Percentiles rank a stretch among this genome's conserved stretches.
Conservation (phyloP, 1,140 invertebrate genomes). For the Anoplophora glabripennis region DNA sequence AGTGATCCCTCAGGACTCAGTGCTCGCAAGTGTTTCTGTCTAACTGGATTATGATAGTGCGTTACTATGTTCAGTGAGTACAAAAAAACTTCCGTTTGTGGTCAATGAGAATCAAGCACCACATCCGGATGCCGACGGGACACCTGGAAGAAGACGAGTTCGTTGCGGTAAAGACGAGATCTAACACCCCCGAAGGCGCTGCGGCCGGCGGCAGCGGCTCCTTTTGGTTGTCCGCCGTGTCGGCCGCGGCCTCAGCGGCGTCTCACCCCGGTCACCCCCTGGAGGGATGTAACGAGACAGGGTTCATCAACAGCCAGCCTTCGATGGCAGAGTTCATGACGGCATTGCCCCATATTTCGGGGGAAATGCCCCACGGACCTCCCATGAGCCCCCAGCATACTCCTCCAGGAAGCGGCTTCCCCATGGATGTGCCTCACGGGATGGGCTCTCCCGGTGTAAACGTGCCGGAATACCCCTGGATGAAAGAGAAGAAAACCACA, state of each 20-base stretch:
- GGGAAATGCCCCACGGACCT: conserved; percentile 51
- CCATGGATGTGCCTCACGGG: conserved; percentile 65
- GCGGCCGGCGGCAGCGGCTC: conserved; percentile 41
- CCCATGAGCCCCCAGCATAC: conserved; percentile 55
- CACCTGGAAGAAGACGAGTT: conserved; percentile 49
- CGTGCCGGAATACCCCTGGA: conserved; percentile 93
- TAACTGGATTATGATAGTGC: background rate
- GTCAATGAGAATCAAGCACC: conserved; percentile 45
- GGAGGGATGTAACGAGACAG: conserved; percentile 65
- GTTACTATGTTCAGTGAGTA: conserved; percentile 17
- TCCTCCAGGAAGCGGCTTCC: conserved; percentile 53
- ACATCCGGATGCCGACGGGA: conserved; percentile 47
- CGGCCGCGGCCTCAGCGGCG: conserved; percentile 34
- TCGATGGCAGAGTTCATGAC: conserved; percentile 93
- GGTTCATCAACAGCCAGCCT: conserved; percentile 88
- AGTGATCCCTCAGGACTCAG: background rate
- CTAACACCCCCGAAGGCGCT: conserved; percentile 45
- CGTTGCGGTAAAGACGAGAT: conserved; percentile 48
- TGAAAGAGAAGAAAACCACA: conserved; percentile 96
- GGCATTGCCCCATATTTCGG: conserved; percentile 68
- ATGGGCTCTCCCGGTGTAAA: conserved; percentile 65
- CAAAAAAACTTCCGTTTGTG: conserved; percentile 7
- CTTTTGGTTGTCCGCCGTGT: conserved; percentile 47
- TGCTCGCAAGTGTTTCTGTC: background rate
- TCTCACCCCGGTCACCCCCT: conserved; percentile 34